Evolutionary conservation across 2,113 vertebrate species (phyloP).

Genomic region (Erpornis zantholeuca): DNA sequence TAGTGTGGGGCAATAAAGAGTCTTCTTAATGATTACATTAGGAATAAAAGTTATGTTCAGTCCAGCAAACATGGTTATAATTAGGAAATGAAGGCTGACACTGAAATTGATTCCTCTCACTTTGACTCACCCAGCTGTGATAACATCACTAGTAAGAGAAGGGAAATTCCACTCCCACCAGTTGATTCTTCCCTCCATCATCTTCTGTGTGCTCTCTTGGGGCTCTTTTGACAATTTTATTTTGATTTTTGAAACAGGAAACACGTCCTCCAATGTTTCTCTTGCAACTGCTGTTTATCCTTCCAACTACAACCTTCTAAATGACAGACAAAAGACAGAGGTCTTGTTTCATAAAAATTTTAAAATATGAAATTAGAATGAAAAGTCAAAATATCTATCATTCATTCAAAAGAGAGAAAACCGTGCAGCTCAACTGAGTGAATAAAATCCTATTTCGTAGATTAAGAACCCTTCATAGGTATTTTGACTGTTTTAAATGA

Average conservation of each 20-base stretch:
- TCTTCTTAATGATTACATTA: not conserved
- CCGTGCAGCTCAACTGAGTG: accelerated
- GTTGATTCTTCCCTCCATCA: not conserved
- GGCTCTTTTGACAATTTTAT: not conserved
- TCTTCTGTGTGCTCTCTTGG: not conserved
- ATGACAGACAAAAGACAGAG: not conserved
- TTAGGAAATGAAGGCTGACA: not conserved
- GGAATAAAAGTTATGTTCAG: not conserved
- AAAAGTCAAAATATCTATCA: not conserved
- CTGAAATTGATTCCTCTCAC: not conserved
- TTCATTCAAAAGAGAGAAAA: not conserved
- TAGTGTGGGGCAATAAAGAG: not conserved
- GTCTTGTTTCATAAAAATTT: not conserved
- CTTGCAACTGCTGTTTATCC: not conserved
- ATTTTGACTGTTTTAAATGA: not conserved
- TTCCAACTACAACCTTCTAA: not conserved
- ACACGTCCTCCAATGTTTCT: not conserved
- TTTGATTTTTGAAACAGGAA: not conserved
- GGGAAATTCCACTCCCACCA: not conserved
- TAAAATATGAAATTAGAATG: not conserved
- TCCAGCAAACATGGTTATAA: not conserved
- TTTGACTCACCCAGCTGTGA: not conserved
- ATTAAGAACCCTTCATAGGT: not conserved
- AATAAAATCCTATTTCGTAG: not conserved
- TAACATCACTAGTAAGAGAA: not conserved